Percentiles rank a stretch among this genome's conserved stretches.
Evolutionary conservation across 1,140 invertebrate genomes (phyloP).

Genomic region (Neodiprion fabricii): DNA sequence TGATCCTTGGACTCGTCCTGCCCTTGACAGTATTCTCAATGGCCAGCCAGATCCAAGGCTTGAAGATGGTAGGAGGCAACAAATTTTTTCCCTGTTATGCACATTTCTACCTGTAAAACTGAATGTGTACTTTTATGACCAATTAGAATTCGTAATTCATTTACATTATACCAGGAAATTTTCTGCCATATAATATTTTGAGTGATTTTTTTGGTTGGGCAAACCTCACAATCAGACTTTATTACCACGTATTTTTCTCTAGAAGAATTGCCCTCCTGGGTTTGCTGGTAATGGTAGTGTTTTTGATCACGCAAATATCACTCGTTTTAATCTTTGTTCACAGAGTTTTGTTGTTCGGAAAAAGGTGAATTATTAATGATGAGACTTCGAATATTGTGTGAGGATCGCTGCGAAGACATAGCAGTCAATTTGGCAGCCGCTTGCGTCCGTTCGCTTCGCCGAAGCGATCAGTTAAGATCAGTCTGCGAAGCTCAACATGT

Average conservation of each 20-base stretch:
- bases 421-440: conserved; percentile 63
- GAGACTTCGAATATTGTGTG: conserved; percentile 64
- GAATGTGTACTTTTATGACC: too few relatives aligned
- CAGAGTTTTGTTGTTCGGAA: conserved; percentile 63
- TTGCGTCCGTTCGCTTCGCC: conserved; percentile 57
- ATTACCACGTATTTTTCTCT: too few relatives aligned
- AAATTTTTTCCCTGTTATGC: background rate
- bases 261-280: too few relatives aligned
- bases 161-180: too few relatives aligned
- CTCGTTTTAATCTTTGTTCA: conserved; percentile 28
- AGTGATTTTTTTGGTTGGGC: too few relatives aligned
- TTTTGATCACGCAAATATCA: background rate
- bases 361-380: conserved; percentile 61
- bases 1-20: conserved; percentile 62
- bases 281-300: too few relatives aligned
- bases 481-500: conserved; percentile 58
- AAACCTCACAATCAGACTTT: too few relatives aligned
- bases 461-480: conserved; percentile 53
- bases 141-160: too few relatives aligned
- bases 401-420: conserved; percentile 64
- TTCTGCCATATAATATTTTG: too few relatives aligned
- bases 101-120: too few relatives aligned
- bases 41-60: conserved; percentile 56
- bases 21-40: conserved; percentile 59
- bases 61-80: conserved; percentile 47